These are phyloP conservation scores for Euzophera pinguis DNA, from an alignment of 2,888 invertebrate genomes.

Conservation along the genomic window DNA sequence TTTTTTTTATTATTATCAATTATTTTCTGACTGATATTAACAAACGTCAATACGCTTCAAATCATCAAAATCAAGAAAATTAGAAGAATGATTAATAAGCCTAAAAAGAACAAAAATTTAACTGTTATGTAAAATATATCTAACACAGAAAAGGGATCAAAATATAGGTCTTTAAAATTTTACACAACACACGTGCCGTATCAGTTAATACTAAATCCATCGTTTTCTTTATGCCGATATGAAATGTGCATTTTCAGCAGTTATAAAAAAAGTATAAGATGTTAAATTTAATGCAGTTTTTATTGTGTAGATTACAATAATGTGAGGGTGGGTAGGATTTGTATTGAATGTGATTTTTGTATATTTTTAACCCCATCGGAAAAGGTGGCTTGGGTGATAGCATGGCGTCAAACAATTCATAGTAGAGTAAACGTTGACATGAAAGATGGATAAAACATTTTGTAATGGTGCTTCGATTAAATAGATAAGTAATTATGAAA, in stretches of 20 bases:
- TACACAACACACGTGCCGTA: slow-evolving; percentile 46
- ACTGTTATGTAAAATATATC: too few species aligned
- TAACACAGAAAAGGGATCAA: neutral
- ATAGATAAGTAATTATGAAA: too few species aligned
- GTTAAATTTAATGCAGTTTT: slow-evolving; percentile 72
- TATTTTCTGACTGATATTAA: too few species aligned
- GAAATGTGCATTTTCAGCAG: slow-evolving; percentile 63
- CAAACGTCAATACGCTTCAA: too few species aligned
- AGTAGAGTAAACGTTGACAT: too few species aligned
- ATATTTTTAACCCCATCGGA: neutral
- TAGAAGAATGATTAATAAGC: too few species aligned
- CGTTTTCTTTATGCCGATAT: slow-evolving; percentile 72
- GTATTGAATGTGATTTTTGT: neutral
- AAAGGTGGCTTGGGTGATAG: neutral
- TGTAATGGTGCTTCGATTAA: too few species aligned
- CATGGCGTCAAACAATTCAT: too few species aligned
- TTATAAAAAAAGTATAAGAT: slow-evolving; percentile 62
- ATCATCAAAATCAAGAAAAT: too few species aligned
- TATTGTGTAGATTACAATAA: slow-evolving; percentile 75
- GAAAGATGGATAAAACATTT: too few species aligned
- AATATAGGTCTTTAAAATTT: slow-evolving; percentile 27
- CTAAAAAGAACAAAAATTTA: too few species aligned
- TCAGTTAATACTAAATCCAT: slow-evolving; percentile 51
- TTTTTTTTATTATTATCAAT: too few species aligned
- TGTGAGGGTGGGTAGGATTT: slow-evolving; percentile 39